Evolutionary conservation across 2,113 vertebrate genomes (phyloP).

Genomic region (Asarcornis scutulata): DNA sequence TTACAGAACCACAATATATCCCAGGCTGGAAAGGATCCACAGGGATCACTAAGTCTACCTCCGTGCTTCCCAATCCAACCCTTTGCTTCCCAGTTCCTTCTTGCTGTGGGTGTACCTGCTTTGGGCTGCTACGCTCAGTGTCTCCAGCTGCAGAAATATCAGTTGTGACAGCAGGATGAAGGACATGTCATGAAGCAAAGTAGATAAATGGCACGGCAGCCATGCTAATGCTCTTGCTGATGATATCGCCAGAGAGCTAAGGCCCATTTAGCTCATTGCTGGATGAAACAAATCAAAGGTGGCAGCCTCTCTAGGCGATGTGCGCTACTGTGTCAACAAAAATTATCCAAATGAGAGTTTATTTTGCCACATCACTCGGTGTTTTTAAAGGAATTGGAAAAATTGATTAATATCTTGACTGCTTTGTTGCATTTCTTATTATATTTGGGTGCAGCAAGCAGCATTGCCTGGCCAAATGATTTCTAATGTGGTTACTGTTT

Average conservation of each 20-base stretch:
- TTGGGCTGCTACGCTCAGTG: neutral
- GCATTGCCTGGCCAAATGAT: neutral
- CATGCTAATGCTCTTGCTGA: neutral
- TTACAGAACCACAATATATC: neutral
- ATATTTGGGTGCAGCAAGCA: neutral
- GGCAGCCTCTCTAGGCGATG: neutral
- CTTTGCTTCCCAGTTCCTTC: neutral
- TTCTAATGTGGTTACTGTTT: neutral
- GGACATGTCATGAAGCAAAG: neutral
- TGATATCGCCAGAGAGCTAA: neutral
- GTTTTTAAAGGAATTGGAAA: neutral
- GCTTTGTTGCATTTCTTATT: neutral
- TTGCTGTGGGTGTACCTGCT: neutral
- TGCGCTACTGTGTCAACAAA: neutral
- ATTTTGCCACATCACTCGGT: neutral
- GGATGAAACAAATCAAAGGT: neutral
- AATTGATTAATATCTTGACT: neutral
- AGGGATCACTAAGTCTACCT: neutral
- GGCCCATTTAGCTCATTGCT: neutral
- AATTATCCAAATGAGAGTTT: neutral
- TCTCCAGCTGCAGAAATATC: slow-evolving; percentile 9
- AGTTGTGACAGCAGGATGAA: slow-evolving; percentile 23
- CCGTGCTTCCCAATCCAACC: neutral
- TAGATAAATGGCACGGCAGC: slow-evolving; percentile 24
- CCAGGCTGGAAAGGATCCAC: neutral